A percentile compares a stretch with the other conserved stretches of the same genome.
These are phyloP conservation scores for Petaurus breviceps DNA, from an alignment of 2,113 vertebrate species.

Conservation along the genomic window DNA sequence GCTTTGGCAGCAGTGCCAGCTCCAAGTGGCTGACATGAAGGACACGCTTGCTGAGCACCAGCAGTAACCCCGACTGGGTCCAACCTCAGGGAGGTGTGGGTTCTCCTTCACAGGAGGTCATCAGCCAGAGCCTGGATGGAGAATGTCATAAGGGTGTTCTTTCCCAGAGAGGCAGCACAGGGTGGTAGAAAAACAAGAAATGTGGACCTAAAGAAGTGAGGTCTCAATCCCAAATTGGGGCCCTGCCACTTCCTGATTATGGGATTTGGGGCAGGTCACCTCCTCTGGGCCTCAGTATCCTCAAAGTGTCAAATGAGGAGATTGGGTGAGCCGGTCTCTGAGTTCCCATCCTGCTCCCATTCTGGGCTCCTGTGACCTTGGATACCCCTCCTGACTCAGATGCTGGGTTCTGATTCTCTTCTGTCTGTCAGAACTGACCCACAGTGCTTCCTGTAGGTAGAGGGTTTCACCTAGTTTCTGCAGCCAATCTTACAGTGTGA, in stretches of 20 bases:
- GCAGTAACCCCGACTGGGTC: neutral
- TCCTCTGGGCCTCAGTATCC: neutral
- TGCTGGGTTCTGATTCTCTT: constrained; percentile 13
- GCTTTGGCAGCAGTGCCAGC: neutral
- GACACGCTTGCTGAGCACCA: no score
- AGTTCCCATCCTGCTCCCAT: neutral
- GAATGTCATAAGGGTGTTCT: neutral
- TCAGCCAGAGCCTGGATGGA: neutral
- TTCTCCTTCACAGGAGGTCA: neutral
- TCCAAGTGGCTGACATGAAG: no score
- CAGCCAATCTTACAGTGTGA: neutral
- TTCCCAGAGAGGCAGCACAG: neutral
- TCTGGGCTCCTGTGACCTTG: neutral
- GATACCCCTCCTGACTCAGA: constrained; percentile 20
- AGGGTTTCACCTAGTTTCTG: constrained; percentile 8
- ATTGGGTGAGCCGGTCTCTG: no score
- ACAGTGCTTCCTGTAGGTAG: neutral
- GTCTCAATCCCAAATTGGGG: neutral
- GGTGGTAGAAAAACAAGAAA: neutral
- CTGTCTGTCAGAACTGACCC: neutral
- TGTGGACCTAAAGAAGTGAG: neutral
- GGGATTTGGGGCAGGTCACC: neutral
- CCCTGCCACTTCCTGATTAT: neutral
- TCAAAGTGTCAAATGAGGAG: neutral
- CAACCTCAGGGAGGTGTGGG: neutral